phyloP scores from a whole-genome alignment of 2,888 invertebrate species.

The Spodoptera picta region DNA sequence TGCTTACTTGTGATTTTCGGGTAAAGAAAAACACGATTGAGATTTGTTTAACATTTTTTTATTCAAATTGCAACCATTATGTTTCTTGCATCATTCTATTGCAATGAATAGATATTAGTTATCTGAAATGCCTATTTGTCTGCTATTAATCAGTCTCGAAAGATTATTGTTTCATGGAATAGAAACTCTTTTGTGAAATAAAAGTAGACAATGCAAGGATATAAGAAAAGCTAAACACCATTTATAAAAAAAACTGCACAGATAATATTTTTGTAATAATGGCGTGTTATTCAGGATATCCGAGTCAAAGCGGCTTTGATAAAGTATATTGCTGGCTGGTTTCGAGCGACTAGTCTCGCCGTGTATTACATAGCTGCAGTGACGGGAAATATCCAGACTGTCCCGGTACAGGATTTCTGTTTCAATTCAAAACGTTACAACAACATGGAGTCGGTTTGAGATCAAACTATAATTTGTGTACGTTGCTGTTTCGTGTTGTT shows the following conservation, averaged over 20 bases:
- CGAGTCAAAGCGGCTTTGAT: constrained; percentile 17
- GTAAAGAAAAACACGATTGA: too few species aligned
- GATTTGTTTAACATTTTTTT: too few species aligned
- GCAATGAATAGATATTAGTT: too few species aligned
- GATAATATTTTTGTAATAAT: constrained; percentile 1
- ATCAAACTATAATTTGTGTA: constrained; percentile 33
- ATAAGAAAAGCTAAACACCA: too few species aligned
- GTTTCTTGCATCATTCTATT: too few species aligned
- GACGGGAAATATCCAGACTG: constrained; percentile 24
- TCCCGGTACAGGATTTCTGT: constrained; percentile 25
- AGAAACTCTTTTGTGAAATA: too few species aligned
- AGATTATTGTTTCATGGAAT: too few species aligned
- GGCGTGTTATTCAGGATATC: constrained; percentile 7
- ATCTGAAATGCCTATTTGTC: too few species aligned
- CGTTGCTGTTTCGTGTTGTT: not conserved
- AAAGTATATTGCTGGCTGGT: constrained; percentile 3
- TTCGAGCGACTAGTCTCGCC: constrained; percentile 13
- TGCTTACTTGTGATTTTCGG: too few species aligned
- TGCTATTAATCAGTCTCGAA: too few species aligned
- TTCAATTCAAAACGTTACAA: constrained; percentile 39
- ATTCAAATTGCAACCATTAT: too few species aligned
- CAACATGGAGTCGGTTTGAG: constrained; percentile 29
- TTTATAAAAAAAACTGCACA: not conserved
- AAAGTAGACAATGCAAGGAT: too few species aligned
- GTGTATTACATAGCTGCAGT: constrained; percentile 1